Evolutionary conservation across 2,797 vertebrate species (phyloP).

Genomic region (Falco columbarius): DNA sequence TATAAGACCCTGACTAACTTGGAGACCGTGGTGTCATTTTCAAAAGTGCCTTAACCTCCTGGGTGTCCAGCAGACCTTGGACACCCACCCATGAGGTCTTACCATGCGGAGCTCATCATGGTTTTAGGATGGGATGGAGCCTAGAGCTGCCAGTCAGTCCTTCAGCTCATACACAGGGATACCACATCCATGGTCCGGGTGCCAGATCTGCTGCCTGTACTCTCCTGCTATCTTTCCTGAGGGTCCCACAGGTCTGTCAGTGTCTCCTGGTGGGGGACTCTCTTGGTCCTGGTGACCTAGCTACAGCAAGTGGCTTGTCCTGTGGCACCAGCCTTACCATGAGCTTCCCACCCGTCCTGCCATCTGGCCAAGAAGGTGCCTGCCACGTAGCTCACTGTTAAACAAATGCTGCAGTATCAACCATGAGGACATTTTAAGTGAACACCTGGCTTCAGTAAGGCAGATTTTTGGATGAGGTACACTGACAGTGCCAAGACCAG

Average conservation of each 20-base stretch:
- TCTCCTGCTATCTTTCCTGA: not conserved
- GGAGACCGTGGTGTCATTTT: not conserved
- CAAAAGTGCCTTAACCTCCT: not conserved
- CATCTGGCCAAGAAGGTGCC: not conserved
- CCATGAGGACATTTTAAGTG: not conserved
- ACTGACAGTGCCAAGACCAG: not conserved
- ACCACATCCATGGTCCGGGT: not conserved
- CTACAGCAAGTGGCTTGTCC: not conserved
- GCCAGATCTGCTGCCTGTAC: not conserved
- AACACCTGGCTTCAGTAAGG: not conserved
- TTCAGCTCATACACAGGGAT: not conserved
- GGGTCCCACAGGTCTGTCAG: not conserved
- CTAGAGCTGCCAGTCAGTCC: not conserved
- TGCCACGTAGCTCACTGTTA: not conserved
- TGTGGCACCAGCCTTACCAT: not conserved
- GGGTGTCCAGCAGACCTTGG: not conserved
- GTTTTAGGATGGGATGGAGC: not conserved
- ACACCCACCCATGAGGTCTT: not conserved
- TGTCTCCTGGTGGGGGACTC: not conserved
- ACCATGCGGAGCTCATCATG: not conserved
- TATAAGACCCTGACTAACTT: not conserved
- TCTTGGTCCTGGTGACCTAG: not conserved
- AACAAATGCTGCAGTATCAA: not conserved
- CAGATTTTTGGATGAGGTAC: not conserved
- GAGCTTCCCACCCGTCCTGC: not conserved